These are phyloP conservation scores for Dolichopus griseipennis DNA, from an alignment of 2,888 invertebrate genomes.

Conservation along the genomic window DNA sequence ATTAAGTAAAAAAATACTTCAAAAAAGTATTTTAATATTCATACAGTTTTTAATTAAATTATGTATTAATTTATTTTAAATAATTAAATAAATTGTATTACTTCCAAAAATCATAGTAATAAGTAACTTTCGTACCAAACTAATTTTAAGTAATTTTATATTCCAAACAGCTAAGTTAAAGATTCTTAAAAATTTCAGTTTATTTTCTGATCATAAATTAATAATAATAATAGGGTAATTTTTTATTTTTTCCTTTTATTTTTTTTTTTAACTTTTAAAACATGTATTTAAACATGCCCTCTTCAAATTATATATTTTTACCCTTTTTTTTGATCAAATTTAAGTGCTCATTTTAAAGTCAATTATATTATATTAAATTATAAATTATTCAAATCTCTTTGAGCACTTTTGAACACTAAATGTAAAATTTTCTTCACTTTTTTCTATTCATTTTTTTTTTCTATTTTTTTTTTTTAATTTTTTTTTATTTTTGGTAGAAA, in stretches of 20 bases:
- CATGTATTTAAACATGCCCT: neutral
- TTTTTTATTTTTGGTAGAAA: too few species aligned
- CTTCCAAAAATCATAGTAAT: too few species aligned
- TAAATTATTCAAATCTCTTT: neutral
- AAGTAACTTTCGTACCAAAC: too few species aligned
- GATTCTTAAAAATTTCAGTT: neutral
- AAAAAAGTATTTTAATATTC: too few species aligned
- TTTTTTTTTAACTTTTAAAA: too few species aligned
- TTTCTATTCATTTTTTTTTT: neutral
- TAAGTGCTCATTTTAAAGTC: neutral
- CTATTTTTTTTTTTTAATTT: neutral
- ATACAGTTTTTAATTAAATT: too few species aligned
- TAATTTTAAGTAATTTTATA: too few species aligned
- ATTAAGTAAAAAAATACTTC: too few species aligned
- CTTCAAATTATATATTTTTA: neutral
- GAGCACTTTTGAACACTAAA: neutral
- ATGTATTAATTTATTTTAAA: too few species aligned
- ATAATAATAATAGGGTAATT: too few species aligned
- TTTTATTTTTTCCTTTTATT: neutral
- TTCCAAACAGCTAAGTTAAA: too few species aligned
- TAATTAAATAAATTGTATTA: too few species aligned
- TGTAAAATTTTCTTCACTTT: neutral
- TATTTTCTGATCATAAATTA: neutral
- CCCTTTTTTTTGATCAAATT: neutral
- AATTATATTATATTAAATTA: neutral